Evolutionary conservation across 1,140 invertebrate species (phyloP).

Genomic region (Lycorma delicatula): DNA sequence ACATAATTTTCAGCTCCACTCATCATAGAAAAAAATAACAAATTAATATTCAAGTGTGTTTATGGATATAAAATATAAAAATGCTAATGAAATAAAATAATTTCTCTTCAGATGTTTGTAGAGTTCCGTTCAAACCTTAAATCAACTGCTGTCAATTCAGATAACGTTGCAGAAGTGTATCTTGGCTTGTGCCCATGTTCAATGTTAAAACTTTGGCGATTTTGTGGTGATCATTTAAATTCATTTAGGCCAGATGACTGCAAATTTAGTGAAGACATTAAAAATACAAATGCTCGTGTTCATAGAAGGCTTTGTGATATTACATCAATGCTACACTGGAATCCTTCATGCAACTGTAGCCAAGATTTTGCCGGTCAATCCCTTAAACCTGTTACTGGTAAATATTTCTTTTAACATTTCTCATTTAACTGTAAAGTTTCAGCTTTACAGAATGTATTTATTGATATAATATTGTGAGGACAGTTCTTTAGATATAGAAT

Average conservation of each 20-base stretch:
- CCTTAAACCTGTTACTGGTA: too few relatives aligned
- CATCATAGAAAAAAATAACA: too few relatives aligned
- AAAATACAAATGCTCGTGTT: background rate
- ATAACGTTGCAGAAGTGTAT: conserved; percentile 2
- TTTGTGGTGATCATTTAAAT: conserved; percentile 3
- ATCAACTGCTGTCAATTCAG: background rate
- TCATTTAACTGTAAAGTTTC: too few relatives aligned
- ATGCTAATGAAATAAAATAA: too few relatives aligned
- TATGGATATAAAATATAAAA: too few relatives aligned
- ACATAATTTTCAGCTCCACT: too few relatives aligned
- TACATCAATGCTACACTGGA: conserved; percentile 3
- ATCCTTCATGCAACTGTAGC: conserved; percentile 1
- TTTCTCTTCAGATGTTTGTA: conserved; percentile 3
- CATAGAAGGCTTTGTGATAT: conserved; percentile 7
- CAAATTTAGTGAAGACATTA: conserved; percentile 2
- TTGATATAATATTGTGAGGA: too few relatives aligned
- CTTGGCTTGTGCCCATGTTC: conserved; percentile 9
- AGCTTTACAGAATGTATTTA: too few relatives aligned
- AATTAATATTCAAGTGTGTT: too few relatives aligned
- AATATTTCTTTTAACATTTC: too few relatives aligned
- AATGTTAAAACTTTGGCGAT: conserved; percentile 4
- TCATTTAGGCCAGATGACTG: conserved; percentile 11
- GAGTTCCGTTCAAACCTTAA: too few relatives aligned
- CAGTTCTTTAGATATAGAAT: too few relatives aligned
- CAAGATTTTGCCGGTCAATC: background rate